A percentile compares a stretch with the other conserved stretches of the same genome.
Evolutionary conservation across 2,888 invertebrate species (phyloP).

Genomic region (Metopia argyrocephala): DNA sequence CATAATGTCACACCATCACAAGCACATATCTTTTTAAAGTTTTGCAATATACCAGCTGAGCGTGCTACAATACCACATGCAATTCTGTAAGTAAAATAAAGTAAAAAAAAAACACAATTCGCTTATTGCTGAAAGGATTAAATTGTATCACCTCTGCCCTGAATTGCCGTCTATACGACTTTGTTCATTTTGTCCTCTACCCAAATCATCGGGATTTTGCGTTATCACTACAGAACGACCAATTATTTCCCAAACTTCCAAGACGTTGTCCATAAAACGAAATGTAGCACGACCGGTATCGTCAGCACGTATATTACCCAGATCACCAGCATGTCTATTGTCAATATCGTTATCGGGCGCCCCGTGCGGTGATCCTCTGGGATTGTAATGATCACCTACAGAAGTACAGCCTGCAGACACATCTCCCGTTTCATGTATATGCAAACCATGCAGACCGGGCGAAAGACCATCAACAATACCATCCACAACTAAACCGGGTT

Average conservation of each 20-base stretch:
- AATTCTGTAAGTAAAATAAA: constrained; percentile 79
- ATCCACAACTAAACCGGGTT: constrained; percentile 85
- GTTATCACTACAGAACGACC: constrained; percentile 89
- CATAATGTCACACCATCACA: constrained; percentile 94
- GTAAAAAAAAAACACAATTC: constrained; percentile 23
- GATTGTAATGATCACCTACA: constrained; percentile 83
- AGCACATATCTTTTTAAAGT: constrained; percentile 91
- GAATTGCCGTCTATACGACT: constrained; percentile 83
- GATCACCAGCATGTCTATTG: constrained; percentile 82
- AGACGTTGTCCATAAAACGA: constrained; percentile 81
- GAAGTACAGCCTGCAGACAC: constrained; percentile 82
- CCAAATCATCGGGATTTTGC: constrained; percentile 82
- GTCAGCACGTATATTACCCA: constrained; percentile 83
- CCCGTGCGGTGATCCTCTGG: constrained; percentile 80
- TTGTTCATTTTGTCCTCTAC: constrained; percentile 78
- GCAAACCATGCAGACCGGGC: constrained; percentile 80
- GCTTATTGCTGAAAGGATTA: too few species aligned
- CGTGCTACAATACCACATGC: constrained; percentile 93
- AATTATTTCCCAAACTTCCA: constrained; percentile 86
- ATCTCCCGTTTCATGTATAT: constrained; percentile 87
- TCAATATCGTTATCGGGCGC: constrained; percentile 78
- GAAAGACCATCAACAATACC: constrained; percentile 90
- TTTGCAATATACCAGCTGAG: constrained; percentile 91
- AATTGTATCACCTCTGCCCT: constrained; percentile 80
- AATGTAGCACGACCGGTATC: constrained; percentile 84